Evolutionary conservation across 2,113 vertebrate genomes (phyloP), one percentile per base, ranked within the genome.

Genomic region (Stegastes partitus): DNA sequence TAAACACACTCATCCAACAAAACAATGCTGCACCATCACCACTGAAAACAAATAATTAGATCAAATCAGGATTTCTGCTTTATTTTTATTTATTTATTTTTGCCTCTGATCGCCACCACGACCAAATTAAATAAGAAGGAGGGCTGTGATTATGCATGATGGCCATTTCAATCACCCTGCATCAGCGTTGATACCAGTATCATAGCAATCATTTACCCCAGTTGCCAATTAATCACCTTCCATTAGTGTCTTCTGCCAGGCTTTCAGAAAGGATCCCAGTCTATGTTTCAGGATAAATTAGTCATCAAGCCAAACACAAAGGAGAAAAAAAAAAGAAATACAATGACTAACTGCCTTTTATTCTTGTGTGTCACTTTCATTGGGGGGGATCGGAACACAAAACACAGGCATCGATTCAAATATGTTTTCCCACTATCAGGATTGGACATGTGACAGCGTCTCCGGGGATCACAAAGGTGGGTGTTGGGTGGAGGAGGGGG

Each of bases 191-290:
- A 87, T 76, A 84, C 68, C 77, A 86, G 77, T 71, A 90, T 87
- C 83, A 82, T 69, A 76, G 76, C 81, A 83, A 72, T 89, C 81
- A 90, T 91, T 91, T 87, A 86, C 62, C 77, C 68, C 79, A 83
- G 83, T 74, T 83, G 84, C 74, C 82, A 86, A 88, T 91, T 89
- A 87, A 91, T 90, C 92, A 90, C 87, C 74, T 89, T 80, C 86
- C 84, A 89, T 93, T 90, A 91, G 83, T 72, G 80, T 85, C 83
- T 85, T 77, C 80, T 80, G 67, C 50, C 57, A 37, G 69, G 59
- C 82, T 84, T 81, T 87, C 79, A 87, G 55, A 62, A 45, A 84
- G 65, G 79, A 87, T 88, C 75, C 62, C 50, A 49, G 79, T 83
- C 68, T 73, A 62, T 67, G 77, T 86, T 79, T 81, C 65, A 82